Conservation (phyloP, 2,888 invertebrate genomes). For the Pterostichus madidus region DNA sequence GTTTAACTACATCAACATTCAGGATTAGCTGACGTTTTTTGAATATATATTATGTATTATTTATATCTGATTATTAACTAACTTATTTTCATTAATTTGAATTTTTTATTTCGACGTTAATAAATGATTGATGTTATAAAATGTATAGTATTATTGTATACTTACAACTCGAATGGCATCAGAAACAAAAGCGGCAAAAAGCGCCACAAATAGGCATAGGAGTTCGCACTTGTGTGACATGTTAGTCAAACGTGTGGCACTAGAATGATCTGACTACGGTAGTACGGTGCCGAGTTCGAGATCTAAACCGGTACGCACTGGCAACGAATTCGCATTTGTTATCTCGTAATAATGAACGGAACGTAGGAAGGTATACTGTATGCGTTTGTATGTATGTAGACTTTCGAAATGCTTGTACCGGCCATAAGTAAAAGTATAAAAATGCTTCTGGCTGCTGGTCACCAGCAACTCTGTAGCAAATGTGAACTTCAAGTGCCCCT, state of each 20-base stretch:
- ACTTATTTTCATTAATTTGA: background rate
- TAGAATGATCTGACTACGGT: constrained; percentile 41
- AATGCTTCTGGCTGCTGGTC: background rate
- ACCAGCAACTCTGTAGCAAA: background rate
- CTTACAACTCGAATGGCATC: constrained; percentile 59
- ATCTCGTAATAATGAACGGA: constrained; percentile 38
- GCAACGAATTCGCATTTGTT: constrained; percentile 45
- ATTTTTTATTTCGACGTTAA: background rate
- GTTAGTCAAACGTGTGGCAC: constrained; percentile 54
- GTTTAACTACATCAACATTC: no score
- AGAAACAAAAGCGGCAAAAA: constrained; percentile 29
- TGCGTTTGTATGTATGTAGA: constrained; percentile 6
- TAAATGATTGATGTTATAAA: background rate
- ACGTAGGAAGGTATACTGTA: constrained; percentile 3
- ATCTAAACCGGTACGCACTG: background rate
- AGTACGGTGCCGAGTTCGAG: constrained; percentile 10
- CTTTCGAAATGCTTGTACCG: constrained; percentile 44
- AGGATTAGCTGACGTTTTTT: no score
- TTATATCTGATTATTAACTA: background rate
- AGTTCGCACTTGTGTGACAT: constrained; percentile 53
- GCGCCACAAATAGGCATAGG: constrained; percentile 31
- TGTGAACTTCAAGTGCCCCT: background rate
- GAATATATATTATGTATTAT: no score
- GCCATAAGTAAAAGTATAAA: constrained; percentile 55
- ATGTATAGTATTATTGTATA: background rate